Conservation (phyloP, 2,113 vertebrate species). For the Benitochromis conjunctus region DNA sequence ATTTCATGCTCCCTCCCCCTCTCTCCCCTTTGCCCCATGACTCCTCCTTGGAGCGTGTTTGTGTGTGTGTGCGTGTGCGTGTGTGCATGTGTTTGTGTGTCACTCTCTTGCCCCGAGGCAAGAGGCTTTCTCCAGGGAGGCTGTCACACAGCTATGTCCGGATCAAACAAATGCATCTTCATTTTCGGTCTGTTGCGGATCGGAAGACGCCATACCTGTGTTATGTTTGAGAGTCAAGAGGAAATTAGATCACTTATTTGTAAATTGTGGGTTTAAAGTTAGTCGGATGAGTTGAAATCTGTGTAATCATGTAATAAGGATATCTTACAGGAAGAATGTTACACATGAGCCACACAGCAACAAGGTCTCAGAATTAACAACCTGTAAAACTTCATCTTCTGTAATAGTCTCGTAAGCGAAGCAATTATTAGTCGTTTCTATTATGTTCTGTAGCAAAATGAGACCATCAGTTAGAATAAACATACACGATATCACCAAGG, state of each 20-base stretch:
- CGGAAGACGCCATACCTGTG: conserved; percentile 9
- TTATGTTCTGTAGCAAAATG: neutral
- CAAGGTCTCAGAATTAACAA: neutral
- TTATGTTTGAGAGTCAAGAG: neutral
- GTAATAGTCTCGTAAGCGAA: neutral
- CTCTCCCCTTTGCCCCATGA: conserved; percentile 34
- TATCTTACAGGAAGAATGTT: neutral
- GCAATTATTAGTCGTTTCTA: neutral
- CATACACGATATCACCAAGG: neutral
- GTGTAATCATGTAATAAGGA: neutral
- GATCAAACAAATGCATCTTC: conserved; percentile 60
- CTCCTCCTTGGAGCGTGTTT: conserved; percentile 52
- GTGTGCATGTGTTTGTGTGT: conserved; percentile 10
- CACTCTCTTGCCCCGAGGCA: conserved; percentile 33
- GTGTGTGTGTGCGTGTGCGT: neutral
- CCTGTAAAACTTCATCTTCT: neutral
- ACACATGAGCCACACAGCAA: neutral
- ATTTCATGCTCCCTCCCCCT: conserved; percentile 29
- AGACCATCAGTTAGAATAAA: neutral
- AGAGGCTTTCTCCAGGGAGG: conserved; percentile 40
- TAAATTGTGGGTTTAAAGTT: neutral
- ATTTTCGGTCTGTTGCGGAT: conserved; percentile 28
- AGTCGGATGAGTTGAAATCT: neutral
- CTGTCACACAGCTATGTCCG: conserved; percentile 70
- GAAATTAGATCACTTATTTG: neutral